A percentile compares a stretch with the other conserved stretches of the same genome.
phyloP scores from a whole-genome alignment of 2,888 invertebrate genomes.

The Xylota segnis region DNA sequence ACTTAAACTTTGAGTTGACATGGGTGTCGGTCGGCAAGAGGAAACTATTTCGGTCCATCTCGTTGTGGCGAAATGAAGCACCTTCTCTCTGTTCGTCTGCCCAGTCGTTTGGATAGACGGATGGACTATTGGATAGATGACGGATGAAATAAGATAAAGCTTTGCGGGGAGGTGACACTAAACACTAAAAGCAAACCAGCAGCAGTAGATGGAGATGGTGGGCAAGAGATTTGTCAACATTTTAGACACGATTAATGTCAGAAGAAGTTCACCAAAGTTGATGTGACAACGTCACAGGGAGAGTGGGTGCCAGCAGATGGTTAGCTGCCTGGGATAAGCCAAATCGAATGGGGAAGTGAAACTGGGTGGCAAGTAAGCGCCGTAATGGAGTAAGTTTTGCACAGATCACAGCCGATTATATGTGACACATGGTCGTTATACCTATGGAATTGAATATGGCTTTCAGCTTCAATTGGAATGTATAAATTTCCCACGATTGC shows the following conservation, averaged over 20 bases:
- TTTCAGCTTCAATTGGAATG: not conserved
- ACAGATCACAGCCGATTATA: constrained; percentile 56
- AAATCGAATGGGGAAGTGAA: constrained; percentile 24
- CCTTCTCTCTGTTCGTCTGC: not conserved
- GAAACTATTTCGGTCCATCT: constrained; percentile 52
- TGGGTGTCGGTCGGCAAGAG: not conserved
- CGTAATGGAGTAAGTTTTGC: constrained; percentile 59
- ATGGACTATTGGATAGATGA: constrained; percentile 68
- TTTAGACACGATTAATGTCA: constrained; percentile 76
- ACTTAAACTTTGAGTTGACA: constrained; percentile 72
- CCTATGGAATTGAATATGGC: not conserved
- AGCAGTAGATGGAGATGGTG: constrained; percentile 21
- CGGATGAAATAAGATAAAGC: constrained; percentile 72
- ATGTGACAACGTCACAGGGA: constrained; percentile 39
- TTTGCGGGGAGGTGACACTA: constrained; percentile 53
- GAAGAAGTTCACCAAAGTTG: constrained; percentile 72
- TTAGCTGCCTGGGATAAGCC: not conserved
- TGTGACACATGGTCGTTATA: constrained; percentile 51
- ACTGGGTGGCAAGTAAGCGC: constrained; percentile 24
- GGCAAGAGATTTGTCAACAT: constrained; percentile 74
- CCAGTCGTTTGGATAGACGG: constrained; percentile 34
- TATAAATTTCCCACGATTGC: constrained; percentile 42
- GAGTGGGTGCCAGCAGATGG: not conserved
- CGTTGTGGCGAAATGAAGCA: constrained; percentile 46
- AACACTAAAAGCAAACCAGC: constrained; percentile 49